A percentile compares a stretch with the other conserved stretches of the same genome.
These are phyloP conservation scores for Danaus chrysippus DNA, from an alignment of 2,888 invertebrate species.

Conservation along the genomic window DNA sequence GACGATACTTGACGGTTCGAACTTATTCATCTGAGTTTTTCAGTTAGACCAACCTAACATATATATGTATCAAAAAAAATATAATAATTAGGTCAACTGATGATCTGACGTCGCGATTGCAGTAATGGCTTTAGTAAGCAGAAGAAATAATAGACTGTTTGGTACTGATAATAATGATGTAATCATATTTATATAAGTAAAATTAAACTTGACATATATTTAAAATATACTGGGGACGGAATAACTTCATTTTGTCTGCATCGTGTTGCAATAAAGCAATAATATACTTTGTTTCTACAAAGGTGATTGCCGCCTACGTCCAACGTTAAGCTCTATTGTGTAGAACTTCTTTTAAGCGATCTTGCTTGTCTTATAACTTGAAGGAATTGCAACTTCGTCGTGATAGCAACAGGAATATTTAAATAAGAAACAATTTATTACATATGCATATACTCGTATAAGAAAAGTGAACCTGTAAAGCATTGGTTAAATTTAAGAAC, in stretches of 20 bases:
- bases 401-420: neutral
- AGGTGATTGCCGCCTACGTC: conserved; percentile 53
- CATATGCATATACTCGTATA: too few relatives aligned
- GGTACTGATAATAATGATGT: too few relatives aligned
- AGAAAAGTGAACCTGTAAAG: too few relatives aligned
- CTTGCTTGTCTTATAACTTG: conserved; percentile 18
- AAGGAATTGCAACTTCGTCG: neutral
- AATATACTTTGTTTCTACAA: conserved; percentile 44
- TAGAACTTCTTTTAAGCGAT: conserved; percentile 53
- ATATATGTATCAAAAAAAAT: neutral
- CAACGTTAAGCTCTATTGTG: conserved; percentile 52
- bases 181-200: too few relatives aligned
- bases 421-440: neutral
- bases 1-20: conserved; percentile 46
- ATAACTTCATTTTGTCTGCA: conserved; percentile 21
- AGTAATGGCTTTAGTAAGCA: too few relatives aligned
- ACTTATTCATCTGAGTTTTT: conserved; percentile 33
- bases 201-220: neutral
- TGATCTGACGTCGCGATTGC: conserved; percentile 4
- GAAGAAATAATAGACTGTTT: too few relatives aligned
- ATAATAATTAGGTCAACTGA: conserved; percentile 9
- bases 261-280: conserved; percentile 21
- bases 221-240: conserved; percentile 12
- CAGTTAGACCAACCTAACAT: conserved; percentile 6
- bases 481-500: too few relatives aligned